Conservation (phyloP, 2,888 invertebrate species). For the Brenthis ino region DNA sequence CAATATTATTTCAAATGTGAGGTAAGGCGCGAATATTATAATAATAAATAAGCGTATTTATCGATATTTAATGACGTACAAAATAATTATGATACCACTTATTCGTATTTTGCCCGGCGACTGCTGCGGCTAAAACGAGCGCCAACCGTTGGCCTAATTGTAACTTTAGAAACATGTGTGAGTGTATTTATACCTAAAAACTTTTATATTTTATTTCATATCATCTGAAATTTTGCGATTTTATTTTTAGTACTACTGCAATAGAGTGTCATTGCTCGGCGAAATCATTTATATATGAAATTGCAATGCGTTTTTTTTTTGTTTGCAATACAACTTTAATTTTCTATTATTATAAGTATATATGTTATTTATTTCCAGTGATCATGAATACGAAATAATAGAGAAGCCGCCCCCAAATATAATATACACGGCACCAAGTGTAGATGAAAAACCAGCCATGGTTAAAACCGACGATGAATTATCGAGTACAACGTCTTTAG, state of each 20-base stretch:
- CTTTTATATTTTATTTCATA: conserved; percentile 57
- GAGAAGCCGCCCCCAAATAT: conserved; percentile 84
- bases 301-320: background rate
- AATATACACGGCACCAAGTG: conserved; percentile 61
- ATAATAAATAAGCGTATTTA: conserved; percentile 12
- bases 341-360: conserved; percentile 1
- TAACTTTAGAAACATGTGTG: conserved; percentile 62
- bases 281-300: conserved; percentile 42
- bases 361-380: conserved; percentile 83
- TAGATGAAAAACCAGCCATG: conserved; percentile 64
- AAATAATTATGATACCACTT: conserved; percentile 61
- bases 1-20: conserved; percentile 67
- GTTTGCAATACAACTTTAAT: background rate
- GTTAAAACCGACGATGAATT: conserved; percentile 75
- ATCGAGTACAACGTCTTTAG: conserved; percentile 77
- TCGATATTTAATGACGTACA: conserved; percentile 44
- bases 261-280: conserved; percentile 42
- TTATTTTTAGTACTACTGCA: conserved; percentile 44
- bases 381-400: conserved; percentile 96
- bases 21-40: conserved; percentile 55
- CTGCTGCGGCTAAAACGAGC: conserved; percentile 80
- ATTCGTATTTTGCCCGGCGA: conserved; percentile 65
- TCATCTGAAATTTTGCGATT: conserved; percentile 58
- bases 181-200: conserved; percentile 74
- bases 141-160: conserved; percentile 77